Percentiles rank a stretch among this genome's conserved stretches.
phyloP scores from a whole-genome alignment of 2,888 invertebrate genomes.

The Lasius fuliginosus region DNA sequence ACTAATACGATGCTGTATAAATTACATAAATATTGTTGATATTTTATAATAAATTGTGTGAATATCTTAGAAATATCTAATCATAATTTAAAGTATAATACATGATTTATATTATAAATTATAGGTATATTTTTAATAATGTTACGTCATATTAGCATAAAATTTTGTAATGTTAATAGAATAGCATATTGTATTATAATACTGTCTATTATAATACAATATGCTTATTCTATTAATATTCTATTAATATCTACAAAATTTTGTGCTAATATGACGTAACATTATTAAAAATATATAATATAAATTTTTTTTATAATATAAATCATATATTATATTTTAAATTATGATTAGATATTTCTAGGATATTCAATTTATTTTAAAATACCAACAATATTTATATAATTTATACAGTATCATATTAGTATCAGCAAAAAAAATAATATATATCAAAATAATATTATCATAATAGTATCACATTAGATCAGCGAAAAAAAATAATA shows the following conservation, averaged over 20 bases:
- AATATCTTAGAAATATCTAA: conserved; percentile 1
- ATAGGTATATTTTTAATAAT: too few relatives aligned
- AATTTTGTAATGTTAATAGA: neutral
- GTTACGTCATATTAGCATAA: too few relatives aligned
- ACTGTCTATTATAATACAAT: neutral
- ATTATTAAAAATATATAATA: conserved; percentile 6
- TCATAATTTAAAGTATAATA: neutral
- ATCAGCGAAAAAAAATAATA: too few relatives aligned
- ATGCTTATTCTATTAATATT: neutral
- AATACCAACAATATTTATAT: neutral
- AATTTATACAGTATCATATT: neutral
- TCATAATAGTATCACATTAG: neutral
- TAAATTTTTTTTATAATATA: neutral
- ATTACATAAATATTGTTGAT: conserved; percentile 1
- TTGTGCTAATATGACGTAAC: neutral
- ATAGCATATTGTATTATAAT: neutral
- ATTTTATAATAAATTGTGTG: neutral
- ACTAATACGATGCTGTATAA: neutral
- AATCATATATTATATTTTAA: neutral
- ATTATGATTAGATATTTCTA: conserved; percentile 7
- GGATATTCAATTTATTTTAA: neutral
- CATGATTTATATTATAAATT: neutral
- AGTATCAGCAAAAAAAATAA: neutral
- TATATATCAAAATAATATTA: neutral
- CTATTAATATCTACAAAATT: neutral